Percentiles rank a stretch among this genome's conserved stretches.
These are phyloP conservation scores for Kobus ellipsiprymnus DNA, from an alignment of 2,113 vertebrate species.

Conservation along the genomic window DNA sequence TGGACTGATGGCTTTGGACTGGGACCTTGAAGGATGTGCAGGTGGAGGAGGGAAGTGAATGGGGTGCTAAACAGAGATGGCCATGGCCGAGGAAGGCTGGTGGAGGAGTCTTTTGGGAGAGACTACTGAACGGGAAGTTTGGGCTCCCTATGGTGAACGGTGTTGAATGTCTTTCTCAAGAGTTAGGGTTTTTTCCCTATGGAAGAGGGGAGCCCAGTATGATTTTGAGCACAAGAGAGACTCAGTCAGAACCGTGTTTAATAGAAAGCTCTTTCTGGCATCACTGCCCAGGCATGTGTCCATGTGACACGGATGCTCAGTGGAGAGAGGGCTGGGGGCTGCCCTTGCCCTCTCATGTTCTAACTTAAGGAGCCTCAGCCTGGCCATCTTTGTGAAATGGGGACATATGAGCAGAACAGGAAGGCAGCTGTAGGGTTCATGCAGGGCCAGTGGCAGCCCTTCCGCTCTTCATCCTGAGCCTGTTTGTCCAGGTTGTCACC, in stretches of 20 bases:
- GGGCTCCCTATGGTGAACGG: not conserved
- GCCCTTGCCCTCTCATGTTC: not conserved
- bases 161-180: not conserved
- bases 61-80: not conserved
- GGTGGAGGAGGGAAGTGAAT: not conserved
- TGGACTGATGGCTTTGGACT: not conserved
- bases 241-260: not conserved
- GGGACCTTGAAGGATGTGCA: not conserved
- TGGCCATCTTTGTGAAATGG: not conserved
- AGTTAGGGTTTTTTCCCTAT: not conserved
- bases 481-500: not conserved
- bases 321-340: not conserved
- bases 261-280: not conserved
- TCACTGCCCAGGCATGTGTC: not conserved
- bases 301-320: not conserved
- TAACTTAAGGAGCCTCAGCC: not conserved
- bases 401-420: not conserved
- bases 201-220: not conserved
- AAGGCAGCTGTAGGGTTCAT: not conserved
- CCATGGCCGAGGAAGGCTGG: not conserved
- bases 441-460: too few species aligned
- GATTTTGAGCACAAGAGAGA: not conserved
- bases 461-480: not conserved
- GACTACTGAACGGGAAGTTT: too few species aligned
- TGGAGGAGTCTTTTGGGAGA: not conserved